Base-by-base conservation (phyloP, 2,888 invertebrate genomes). In the Acrobasis consociella region DNA sequence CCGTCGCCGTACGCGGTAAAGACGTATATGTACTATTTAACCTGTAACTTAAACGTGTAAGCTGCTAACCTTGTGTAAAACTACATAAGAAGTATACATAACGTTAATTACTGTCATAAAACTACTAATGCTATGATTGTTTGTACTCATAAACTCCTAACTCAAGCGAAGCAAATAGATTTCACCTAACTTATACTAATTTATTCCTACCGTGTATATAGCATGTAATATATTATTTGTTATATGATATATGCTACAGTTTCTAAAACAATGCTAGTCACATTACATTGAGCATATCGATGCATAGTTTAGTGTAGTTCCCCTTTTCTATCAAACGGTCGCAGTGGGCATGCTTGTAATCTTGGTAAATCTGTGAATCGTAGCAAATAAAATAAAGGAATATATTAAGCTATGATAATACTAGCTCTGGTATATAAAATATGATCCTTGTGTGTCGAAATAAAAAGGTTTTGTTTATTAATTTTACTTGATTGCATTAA, bases 311-410 rank as follows among this genome's bases (percentile, higher is more conserved):
- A 74, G 82, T 73, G 73, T 79, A 81, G 67, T 80, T 79, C 75
- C 82, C 83, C 67, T 81, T 83, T 60, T 80, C 77, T 70, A 84
- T 70, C 73, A 87, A 77, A 71, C 76, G 76, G 77, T 90, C 87
- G 86, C 91, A 90, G 89, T 91, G 87, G 84, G 88, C 85, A 77
- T 76, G 76, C 84, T 86, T 88, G 86, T 84, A 89, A 71, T 85
- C 75, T 76, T 85, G 78, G 83, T 88, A 90, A 72, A 86, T 86
- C 91, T 91, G 91, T 49, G 87, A 85, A 82, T 31, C 31, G 31
- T 31, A 31, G 2, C 31, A 31, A 31, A 31, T 31, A 31, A 31
- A 5, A 31, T 31, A 31, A 31, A 31, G 31, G 7, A 31, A 31
- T 31, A 31, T 31, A 31, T 2, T 31, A 31, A 5, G 31, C 31